Evolutionary conservation across 1,140 invertebrate genomes (phyloP).

Genomic region (Bombyx mandarina): DNA sequence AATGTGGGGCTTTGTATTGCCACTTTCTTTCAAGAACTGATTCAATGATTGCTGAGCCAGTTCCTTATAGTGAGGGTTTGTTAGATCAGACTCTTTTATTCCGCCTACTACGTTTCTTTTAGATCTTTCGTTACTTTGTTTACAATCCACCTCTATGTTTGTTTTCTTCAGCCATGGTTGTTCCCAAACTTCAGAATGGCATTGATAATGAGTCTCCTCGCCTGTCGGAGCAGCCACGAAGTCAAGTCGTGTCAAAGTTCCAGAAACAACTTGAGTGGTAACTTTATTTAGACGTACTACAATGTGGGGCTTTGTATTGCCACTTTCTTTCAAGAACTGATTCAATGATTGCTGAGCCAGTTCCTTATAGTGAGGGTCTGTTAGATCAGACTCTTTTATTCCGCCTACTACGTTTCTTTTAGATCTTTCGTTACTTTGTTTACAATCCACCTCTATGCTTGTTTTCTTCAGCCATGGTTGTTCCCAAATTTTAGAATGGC

Average conservation of each 20-base stretch:
- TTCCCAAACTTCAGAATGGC: constrained; percentile 71
- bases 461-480: constrained; percentile 63
- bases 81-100: constrained; percentile 18
- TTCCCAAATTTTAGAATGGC: constrained; percentile 71
- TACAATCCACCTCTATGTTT: constrained; percentile 13
- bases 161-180: constrained; percentile 63
- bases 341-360: constrained; percentile 27
- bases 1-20: constrained; percentile 7
- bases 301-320: constrained; percentile 7
- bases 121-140: constrained; percentile 6
- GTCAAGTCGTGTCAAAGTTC: constrained; percentile 20
- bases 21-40: constrained; percentile 21
- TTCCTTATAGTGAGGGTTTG: constrained; percentile 16
- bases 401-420: constrained; percentile 12
- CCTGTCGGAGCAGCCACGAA: constrained; percentile 22
- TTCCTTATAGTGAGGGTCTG: constrained; percentile 16
- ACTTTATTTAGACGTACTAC: constrained; percentile 15
- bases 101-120: constrained; percentile 12
- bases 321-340: constrained; percentile 21
- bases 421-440: constrained; percentile 6
- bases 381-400: constrained; percentile 18
- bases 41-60: constrained; percentile 27
- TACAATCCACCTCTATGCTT: constrained; percentile 13
- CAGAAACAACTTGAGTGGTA: constrained; percentile 17
- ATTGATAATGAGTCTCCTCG: constrained; percentile 31